Conservation (phyloP, 2,113 vertebrate genomes). For the Aphelocoma coerulescens region DNA sequence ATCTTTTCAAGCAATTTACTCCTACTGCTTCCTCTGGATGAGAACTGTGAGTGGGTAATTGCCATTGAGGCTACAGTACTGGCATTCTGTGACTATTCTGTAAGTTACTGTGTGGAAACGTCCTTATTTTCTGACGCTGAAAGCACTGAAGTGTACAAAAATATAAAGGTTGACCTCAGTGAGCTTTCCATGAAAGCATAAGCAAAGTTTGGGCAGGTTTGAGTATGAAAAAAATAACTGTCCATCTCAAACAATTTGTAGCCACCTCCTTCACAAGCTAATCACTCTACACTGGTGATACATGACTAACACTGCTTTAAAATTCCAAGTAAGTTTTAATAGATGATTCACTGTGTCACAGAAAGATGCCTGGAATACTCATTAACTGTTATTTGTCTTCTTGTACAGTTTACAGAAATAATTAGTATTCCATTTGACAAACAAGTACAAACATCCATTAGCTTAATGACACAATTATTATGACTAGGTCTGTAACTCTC, state of each 20-base stretch:
- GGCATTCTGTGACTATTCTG: neutral
- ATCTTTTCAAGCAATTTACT: neutral
- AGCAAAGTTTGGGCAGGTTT: neutral
- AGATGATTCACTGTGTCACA: conserved; percentile 34
- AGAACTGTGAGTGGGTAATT: neutral
- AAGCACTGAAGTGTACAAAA: neutral
- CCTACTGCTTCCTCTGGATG: neutral
- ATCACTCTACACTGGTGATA: neutral
- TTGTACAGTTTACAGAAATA: conserved; percentile 12
- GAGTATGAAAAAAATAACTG: neutral
- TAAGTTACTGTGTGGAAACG: neutral
- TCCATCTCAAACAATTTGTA: neutral
- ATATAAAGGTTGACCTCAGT: neutral
- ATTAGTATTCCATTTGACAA: conserved; percentile 35
- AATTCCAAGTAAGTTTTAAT: conserved; percentile 11
- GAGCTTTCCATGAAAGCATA: neutral
- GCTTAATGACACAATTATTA: conserved; percentile 27
- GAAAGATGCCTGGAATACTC: conserved; percentile 18
- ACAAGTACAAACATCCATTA: conserved; percentile 42
- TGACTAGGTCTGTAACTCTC: neutral
- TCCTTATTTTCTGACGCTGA: neutral
- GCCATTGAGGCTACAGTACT: neutral
- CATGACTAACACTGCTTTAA: neutral
- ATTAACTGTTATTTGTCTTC: neutral
- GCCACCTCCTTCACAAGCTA: neutral